phyloP scores from a whole-genome alignment of 2,888 invertebrate species.

The Ypsolopha scabrella region DNA sequence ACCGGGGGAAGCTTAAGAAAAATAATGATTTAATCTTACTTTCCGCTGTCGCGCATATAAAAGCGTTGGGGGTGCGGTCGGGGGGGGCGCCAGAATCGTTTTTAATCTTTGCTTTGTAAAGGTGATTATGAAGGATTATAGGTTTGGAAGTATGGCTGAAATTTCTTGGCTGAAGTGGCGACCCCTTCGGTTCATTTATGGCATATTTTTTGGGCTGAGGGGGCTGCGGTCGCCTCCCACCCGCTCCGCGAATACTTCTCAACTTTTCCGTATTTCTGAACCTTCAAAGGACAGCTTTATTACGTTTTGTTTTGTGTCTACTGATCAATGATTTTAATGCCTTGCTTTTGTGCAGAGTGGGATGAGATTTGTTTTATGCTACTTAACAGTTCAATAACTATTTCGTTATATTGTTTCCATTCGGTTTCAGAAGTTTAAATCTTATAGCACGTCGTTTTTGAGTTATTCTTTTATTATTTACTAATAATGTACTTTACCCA shows the following conservation, averaged over 20 bases:
- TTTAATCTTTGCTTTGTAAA: conserved; percentile 74
- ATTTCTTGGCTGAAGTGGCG: conserved; percentile 58
- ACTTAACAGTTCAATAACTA: no score
- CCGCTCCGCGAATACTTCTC: conserved; percentile 31
- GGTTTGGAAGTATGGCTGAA: conserved; percentile 70
- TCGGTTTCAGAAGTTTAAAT: no score
- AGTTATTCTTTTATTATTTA: no score
- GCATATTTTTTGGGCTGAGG: conserved; percentile 61
- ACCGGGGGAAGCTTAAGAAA: conserved; percentile 68
- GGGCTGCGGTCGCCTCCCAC: conserved; percentile 54
- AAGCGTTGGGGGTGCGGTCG: conserved; percentile 35
- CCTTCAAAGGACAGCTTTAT: conserved; percentile 61
- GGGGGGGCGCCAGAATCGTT: conserved; percentile 60
- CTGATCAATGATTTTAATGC: conserved; percentile 21
- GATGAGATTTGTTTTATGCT: no score
- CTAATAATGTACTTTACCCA: no score
- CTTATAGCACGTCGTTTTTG: no score
- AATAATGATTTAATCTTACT: conserved; percentile 72
- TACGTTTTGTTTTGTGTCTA: conserved; percentile 47
- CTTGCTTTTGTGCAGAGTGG: no score
- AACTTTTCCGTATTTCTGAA: conserved; percentile 60
- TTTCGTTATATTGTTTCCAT: no score
- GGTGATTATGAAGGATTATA: conserved; percentile 72
- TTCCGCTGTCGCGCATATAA: conserved; percentile 69
- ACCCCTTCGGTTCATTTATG: conserved; percentile 52